phyloP scores from a whole-genome alignment of 2,888 invertebrate species.

The Torymus auratus region DNA sequence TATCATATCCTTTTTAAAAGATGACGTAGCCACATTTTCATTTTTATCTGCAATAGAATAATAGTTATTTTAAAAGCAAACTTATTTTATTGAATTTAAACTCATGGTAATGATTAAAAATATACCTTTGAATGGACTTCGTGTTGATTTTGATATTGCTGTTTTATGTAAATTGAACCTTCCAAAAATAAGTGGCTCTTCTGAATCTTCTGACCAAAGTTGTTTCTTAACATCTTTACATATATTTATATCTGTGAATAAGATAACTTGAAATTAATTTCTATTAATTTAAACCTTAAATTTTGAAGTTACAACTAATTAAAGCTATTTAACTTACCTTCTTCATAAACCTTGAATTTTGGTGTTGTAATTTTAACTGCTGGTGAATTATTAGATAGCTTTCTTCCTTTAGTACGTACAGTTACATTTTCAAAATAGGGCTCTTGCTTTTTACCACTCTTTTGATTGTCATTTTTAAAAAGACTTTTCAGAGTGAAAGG shows the following conservation, averaged over 20 bases:
- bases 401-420: neutral
- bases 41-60: neutral
- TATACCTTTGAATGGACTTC: neutral
- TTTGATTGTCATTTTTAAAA: neutral
- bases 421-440: slow-evolving; percentile 9
- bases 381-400: neutral
- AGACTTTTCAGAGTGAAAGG: neutral
- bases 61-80: neutral
- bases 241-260: neutral
- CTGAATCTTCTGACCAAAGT: slow-evolving; percentile 1
- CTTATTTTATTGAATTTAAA: no score
- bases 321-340: slow-evolving; percentile 1
- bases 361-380: no score
- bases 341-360: neutral
- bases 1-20: no score
- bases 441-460: neutral
- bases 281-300: no score
- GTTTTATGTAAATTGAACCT: slow-evolving; percentile 20
- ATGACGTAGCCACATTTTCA: no score
- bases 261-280: neutral
- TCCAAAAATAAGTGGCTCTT: slow-evolving; percentile 23
- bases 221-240: neutral
- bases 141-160: neutral
- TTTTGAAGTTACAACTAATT: no score
- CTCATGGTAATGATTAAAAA: neutral